These are phyloP conservation scores for Pectinophora gossypiella DNA, from an alignment of 1,140 invertebrate genomes.

Conservation along the genomic window DNA sequence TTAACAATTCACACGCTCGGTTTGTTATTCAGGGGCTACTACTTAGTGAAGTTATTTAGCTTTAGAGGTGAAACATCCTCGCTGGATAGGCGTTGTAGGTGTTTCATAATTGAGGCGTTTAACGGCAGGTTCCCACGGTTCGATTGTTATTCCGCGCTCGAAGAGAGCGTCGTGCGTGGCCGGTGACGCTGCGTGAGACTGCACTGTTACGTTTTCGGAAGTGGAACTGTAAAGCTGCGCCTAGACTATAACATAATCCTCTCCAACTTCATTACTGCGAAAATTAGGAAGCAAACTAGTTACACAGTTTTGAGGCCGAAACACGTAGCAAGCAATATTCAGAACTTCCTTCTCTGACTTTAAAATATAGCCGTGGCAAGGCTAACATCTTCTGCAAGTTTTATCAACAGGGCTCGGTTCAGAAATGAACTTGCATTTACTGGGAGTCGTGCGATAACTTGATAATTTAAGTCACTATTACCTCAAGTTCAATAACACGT, in stretches of 20 bases:
- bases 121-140: constrained; percentile 54
- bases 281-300: too few relatives aligned
- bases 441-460: too few relatives aligned
- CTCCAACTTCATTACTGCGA: too few relatives aligned
- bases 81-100: constrained; percentile 27
- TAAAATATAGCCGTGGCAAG: too few relatives aligned
- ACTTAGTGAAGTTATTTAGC: constrained; percentile 28
- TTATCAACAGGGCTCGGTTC: not conserved
- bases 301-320: too few relatives aligned
- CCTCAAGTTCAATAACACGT: not conserved
- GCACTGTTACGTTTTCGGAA: constrained; percentile 42
- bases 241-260: too few relatives aligned
- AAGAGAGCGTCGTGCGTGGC: constrained; percentile 46
- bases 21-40: constrained; percentile 28
- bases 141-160: constrained; percentile 56
- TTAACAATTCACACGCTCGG: constrained; percentile 37
- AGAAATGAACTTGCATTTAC: not conserved
- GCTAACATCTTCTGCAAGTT: not conserved
- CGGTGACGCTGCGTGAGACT: constrained; percentile 39
- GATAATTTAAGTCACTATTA: not conserved
- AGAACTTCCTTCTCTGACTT: too few relatives aligned
- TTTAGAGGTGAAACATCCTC: constrained; percentile 34
- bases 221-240: constrained; percentile 25
- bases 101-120: constrained; percentile 52
- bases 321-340: too few relatives aligned